Evolutionary conservation across 2,797 vertebrate genomes (phyloP).

Genomic region (Propithecus perrieri): DNA sequence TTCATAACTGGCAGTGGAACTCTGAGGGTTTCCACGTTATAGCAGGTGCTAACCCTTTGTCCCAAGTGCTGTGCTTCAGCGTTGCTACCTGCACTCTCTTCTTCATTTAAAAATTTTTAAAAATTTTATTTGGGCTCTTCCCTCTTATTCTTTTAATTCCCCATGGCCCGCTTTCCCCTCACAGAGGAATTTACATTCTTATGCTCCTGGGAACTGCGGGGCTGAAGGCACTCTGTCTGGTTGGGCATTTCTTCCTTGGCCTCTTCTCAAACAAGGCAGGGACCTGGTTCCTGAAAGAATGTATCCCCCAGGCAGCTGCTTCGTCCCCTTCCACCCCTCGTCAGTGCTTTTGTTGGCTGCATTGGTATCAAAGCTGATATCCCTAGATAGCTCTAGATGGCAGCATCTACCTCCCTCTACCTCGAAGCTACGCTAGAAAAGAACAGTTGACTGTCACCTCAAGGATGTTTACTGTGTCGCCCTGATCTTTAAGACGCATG

Average conservation of each 20-base stretch:
- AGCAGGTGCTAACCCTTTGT: neutral
- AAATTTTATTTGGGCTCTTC: neutral
- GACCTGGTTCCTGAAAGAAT: neutral
- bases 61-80: rapidly evolving
- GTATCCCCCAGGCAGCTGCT: neutral
- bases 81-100: neutral
- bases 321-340: neutral
- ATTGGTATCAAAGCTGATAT: neutral
- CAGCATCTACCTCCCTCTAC: constrained; percentile 72
- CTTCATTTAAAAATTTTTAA: neutral
- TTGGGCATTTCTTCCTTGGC: neutral
- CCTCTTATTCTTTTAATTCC: neutral
- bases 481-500: neutral
- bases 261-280: neutral
- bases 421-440: neutral
- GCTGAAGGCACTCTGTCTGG: neutral
- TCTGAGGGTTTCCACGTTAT: neutral
- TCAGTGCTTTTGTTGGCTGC: neutral
- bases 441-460: neutral
- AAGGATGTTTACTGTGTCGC: neutral
- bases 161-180: neutral
- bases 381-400: constrained; percentile 60
- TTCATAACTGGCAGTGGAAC: neutral
- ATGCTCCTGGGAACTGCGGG: neutral
- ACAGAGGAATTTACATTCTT: neutral